Base-by-base conservation (phyloP, 2,888 invertebrate genomes). In the Tetheella fluctuosa region DNA sequence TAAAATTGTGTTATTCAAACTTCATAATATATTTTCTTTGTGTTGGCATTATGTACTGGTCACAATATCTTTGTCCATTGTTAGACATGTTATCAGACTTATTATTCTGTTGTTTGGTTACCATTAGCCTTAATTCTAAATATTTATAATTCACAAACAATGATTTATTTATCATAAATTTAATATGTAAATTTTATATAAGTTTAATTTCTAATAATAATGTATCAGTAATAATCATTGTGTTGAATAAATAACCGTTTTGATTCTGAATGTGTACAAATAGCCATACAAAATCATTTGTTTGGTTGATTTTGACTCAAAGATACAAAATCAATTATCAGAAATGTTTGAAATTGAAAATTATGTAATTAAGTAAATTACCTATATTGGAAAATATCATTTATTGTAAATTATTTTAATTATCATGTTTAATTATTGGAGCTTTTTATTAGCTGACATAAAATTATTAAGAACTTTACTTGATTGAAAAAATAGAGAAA, bases 21-120 rank as follows among this genome's bases (percentile, higher is more conserved):
- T 1, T 5, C 42, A 10, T 39, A 10, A 39, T 39, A 1, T 39
- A 48, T 48, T 48, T n/a, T n/a, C 20, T 48, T 20, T 17, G 17
- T 20, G 48, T 20, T 48, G n/a, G n/a, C 42, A n/a, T 30, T 42
- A 20, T 7, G 17, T 10, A 20, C 20, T 20, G 20, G 20, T 10
- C 20, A 53, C 53, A 52, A 52, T 25, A 23, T 53, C 53, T 28
- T 53, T 53, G 53, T 48, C 20, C 48, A 48, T 48, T 48, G 48
- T 48, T 48, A 20, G 20, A 7, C 17, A 17, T 25, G 52, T 53
- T 53, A 53, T 53, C 28, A 28, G 53, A 28, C 23, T 28, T 15
- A 1, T n/a, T 28, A 28, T n/a, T 53, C n/a, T 13, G 48, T 53
- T 53, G 53, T 53, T 53, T 23, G 28, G 53, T 53, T 53, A n/a